A percentile compares a stretch with the other conserved stretches of the same genome.
phyloP scores from a whole-genome alignment of 2,888 invertebrate species.

The Bibio marci region DNA sequence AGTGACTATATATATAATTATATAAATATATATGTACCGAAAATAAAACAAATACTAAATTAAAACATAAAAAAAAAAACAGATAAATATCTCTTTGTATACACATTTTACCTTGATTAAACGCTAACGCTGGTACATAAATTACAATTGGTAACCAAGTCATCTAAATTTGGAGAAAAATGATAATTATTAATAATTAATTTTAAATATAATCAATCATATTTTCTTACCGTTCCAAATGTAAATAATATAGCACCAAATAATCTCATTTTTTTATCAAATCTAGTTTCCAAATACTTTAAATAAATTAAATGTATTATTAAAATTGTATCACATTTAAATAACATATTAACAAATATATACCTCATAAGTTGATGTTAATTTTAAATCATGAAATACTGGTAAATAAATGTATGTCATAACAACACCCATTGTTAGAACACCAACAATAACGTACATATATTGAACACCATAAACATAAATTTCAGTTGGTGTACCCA shows the following conservation, averaged over 20 bases:
- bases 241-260: conserved; percentile 49
- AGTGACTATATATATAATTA: conserved; percentile 36
- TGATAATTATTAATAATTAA: neutral
- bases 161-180: conserved; percentile 30
- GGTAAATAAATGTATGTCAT: conserved; percentile 47
- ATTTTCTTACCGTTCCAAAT: conserved; percentile 42
- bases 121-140: conserved; percentile 54
- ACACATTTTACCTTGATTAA: conserved; percentile 41
- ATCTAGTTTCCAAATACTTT: conserved; percentile 47
- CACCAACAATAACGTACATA: conserved; percentile 40
- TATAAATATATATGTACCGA: neutral
- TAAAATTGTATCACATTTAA: neutral
- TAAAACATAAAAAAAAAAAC: neutral
- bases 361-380: conserved; percentile 64
- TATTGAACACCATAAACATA: conserved; percentile 64
- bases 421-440: conserved; percentile 39
- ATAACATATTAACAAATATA: conserved; percentile 6
- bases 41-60: neutral
- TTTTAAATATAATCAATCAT: conserved; percentile 4
- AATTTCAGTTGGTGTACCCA: conserved; percentile 63
- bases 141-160: conserved; percentile 56
- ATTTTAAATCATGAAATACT: conserved; percentile 48
- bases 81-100: neutral
- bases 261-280: conserved; percentile 43
- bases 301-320: conserved; percentile 12